Base-by-base conservation (phyloP, 2,113 vertebrate genomes). In the Alligator mississippiensis region DNA sequence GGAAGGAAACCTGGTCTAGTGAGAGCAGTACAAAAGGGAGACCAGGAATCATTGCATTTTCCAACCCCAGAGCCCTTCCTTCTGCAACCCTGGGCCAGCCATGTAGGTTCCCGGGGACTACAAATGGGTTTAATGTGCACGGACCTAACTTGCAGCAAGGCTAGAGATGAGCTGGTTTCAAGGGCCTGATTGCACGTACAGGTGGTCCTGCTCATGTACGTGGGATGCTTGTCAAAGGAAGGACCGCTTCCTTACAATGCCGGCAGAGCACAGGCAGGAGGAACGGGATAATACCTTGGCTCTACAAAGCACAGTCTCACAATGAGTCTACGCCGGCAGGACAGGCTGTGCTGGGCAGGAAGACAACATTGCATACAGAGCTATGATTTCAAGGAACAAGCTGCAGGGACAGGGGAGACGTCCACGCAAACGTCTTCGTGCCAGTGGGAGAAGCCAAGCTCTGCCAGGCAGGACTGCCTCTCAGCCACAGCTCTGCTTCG, bases 391-490 rank as follows among this genome's bases (percentile, higher is more conserved):
- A 27, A 64, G 38, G 18, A 19, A 82, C 60, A 30, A 70, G 8
- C 34, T 2, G 9, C 0, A 1, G 27, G 13, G 57, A 27, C 1
- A 1, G 83, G 66, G 59, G 54, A 3, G 1, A 17, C 15, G 12
- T 70, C 18, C 3, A 2, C 11, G 11, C 6, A 4, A 28, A 7
- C 4, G n/a, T 27, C 28, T 34, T 14, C 28, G 2, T 5, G n/a
- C 58, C 54, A 66, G 28, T 1, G 0, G 9, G 27, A 77, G 30
- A 70, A 82, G 60, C 27, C 62, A 55, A 90, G 68, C 30, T 4
- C 2, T 2, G 1, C 15, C 30, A 11, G 60, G 25, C 2, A 75
- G 80, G 74, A 62, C 25, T 16, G 82, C 25, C 25, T 47, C 59
- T 30, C 13, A 25, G 11, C 13, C 59, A 6, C 1, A 3, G 63